Evolutionary conservation across 37 sponge, comb jelly and placozoan species (phyloP), one percentile per base, ranked within the genome.

Genomic region (Bolinopsis microptera): DNA sequence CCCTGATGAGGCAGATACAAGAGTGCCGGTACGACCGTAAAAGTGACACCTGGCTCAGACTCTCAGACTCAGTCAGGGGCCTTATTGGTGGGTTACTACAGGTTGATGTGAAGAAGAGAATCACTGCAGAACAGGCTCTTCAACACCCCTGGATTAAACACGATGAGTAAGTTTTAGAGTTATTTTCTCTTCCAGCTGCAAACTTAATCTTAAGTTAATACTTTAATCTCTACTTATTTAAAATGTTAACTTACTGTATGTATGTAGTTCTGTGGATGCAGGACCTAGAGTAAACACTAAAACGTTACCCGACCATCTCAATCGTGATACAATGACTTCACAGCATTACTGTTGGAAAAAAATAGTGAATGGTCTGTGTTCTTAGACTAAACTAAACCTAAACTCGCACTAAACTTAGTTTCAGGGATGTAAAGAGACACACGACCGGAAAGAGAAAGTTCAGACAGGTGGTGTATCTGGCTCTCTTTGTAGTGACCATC

Each of bases 41-140:
- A 3, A 77, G 80, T 34, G 33, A 77, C 33, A 77, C 80, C 1
- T 77, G 80, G 80, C 1, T 18, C 35, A 32, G 80, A 33, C 80
- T 77, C 35, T 77, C 80, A 1, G 80, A 77, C 34, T 28, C 80
- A 1, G 80, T 34, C 21, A 1, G 80, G 34, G 27, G 35, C 18
- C 90, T 86, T 1, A 86, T 86, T 41, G 40, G 23, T 24, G 23
- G 48, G 8, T 38, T 86, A 18, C 48, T 86, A 0, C 36, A 86
- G 22, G 90, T 86, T 40, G 90, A 86, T 27, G 30, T 27, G n/a
- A 86, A 40, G 5, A 86, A 86, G 90, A 38, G 90, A 40, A 40
- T 86, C 25, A 86, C 90, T 86, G 90, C 61, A 1, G n/a, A 86
- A 0, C 61, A 86, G 48, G 35, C 61, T 23, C 61, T 86, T 22